phyloP scores from a whole-genome alignment of 1,140 invertebrate genomes.

The Phocides pigmalion region DNA sequence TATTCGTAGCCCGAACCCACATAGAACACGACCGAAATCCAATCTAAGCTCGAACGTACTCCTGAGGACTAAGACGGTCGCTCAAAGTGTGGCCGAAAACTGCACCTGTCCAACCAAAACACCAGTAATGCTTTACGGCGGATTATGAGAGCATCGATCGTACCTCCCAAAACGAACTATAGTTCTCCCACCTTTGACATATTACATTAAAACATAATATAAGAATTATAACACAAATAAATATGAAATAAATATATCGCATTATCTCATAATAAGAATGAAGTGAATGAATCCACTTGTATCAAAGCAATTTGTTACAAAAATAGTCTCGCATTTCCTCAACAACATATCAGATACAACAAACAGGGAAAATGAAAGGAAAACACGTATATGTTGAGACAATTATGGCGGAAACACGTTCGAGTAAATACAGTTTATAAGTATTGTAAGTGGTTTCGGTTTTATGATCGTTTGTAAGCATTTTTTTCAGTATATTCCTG shows the following conservation, averaged over 20 bases:
- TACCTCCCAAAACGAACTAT: too few species aligned
- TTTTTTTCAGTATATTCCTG: background rate
- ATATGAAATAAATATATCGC: conserved; percentile 21
- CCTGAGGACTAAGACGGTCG: too few species aligned
- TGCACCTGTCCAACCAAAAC: too few species aligned
- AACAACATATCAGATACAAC: conserved; percentile 45
- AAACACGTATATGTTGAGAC: conserved; percentile 48
- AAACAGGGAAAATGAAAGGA: conserved; percentile 64
- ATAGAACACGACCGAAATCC: too few species aligned
- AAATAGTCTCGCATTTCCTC: conserved; percentile 55
- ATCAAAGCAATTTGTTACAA: conserved; percentile 57
- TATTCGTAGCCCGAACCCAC: too few species aligned
- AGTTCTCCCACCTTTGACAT: too few species aligned
- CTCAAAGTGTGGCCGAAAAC: too few species aligned
- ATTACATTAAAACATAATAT: too few species aligned
- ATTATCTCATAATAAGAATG: conserved; percentile 26
- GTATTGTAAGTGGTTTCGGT: background rate
- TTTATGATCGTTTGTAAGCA: conserved; percentile 1
- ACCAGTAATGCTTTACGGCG: too few species aligned
- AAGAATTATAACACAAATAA: background rate
- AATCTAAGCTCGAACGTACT: too few species aligned
- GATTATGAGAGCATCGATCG: too few species aligned
- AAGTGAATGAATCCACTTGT: conserved; percentile 24
- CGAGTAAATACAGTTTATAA: conserved; percentile 3
- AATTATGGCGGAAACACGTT: conserved; percentile 17